Evolutionary conservation across 2,113 vertebrate species (phyloP).

Genomic region (Montifringilla adamsi): DNA sequence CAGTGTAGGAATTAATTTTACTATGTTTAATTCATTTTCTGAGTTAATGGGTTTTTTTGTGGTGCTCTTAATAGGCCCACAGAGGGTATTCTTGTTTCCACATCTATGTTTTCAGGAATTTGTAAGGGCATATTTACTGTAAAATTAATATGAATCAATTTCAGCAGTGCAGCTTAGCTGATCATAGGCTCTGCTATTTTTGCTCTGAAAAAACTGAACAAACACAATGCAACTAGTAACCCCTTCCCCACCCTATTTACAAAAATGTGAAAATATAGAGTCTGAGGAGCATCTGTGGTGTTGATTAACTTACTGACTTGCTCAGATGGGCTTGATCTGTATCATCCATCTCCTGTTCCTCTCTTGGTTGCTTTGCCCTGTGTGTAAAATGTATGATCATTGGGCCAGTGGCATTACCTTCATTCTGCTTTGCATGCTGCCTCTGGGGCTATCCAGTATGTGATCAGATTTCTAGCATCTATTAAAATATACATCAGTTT

Average conservation of each 20-base stretch:
- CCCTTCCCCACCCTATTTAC: neutral
- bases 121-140: neutral
- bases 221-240: neutral
- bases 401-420: neutral
- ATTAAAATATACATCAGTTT: neutral
- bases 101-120: neutral
- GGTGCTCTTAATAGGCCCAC: neutral
- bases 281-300: neutral
- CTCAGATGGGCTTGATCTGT: neutral
- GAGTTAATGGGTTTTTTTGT: neutral
- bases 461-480: neutral
- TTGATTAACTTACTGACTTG: neutral
- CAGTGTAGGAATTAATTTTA: constrained; percentile 36
- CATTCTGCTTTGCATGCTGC: neutral
- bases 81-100: neutral
- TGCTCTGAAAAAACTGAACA: neutral
- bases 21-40: neutral
- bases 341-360: neutral
- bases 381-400: neutral
- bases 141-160: neutral
- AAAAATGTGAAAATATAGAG: neutral
- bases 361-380: neutral
- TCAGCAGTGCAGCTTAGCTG: neutral
- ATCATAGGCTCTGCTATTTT: neutral
- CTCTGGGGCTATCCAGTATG: neutral